Base-by-base conservation (phyloP, 1,140 invertebrate genomes). In the Dreissena rostriformis region DNA sequence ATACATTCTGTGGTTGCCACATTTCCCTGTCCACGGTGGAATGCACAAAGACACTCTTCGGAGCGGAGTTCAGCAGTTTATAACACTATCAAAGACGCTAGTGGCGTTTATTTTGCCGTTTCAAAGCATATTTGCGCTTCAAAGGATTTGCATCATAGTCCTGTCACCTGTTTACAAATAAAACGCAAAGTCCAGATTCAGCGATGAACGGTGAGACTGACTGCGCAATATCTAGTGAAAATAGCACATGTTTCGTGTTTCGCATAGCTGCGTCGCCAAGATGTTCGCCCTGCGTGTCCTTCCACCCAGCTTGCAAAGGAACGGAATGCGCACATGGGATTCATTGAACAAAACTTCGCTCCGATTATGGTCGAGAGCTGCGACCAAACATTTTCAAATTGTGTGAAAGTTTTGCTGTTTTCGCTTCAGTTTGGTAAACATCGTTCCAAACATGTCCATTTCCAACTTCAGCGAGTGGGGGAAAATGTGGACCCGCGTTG, bases 361-460 rank as follows among this genome's bases (percentile, higher is more conserved):
- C 78, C 66, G 71, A 72, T 68, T 22, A 39, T 24, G 24, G n/a
- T 82, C 57, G 68, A 73, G 71, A 68, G 71, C 24, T n/a, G 39
- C 39, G 68, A n/a, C 70, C 79, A 82, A 82, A 75, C 80, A 82
- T 82, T 82, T 82, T 82, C 71, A 82, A 82, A 82, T 82, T 82
- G 80, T 82, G 80, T 82, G 80, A 82, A 82, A 74, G 80, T 75
- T 82, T 82, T 73, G 57, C 72, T 63, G 80, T 75, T 75, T 82
- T 75, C 71, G 74, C 70, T 66, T 68, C 67, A 49, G 80, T 82
- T 82, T 82, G 74, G 55, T 66, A 82, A 82, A 82, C 80, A 82
- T 11, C 75, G 51, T 29, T 39, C 71, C 65, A 75, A 82, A 82
- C 80, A 82, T 75, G 80, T 75, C 80, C 80, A 82, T 82, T 75